phyloP scores from a whole-genome alignment of 1,140 invertebrate genomes.

The Drosophila ohnishii region DNA sequence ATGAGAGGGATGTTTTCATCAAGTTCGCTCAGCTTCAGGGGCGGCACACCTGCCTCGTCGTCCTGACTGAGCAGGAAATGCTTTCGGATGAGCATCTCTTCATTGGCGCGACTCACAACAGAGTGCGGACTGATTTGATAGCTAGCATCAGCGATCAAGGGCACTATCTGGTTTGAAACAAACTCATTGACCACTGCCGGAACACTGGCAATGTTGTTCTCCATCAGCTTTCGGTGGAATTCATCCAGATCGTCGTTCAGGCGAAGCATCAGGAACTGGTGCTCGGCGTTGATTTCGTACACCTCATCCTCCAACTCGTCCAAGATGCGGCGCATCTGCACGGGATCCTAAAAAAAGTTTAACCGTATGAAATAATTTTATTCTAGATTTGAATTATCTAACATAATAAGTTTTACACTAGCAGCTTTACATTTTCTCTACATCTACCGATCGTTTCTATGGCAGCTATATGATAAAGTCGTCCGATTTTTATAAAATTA shows the following conservation, averaged over 20 bases:
- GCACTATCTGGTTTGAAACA: constrained; percentile 67
- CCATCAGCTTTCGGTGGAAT: constrained; percentile 59
- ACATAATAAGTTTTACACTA: too few relatives aligned
- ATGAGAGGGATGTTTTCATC: constrained; percentile 62
- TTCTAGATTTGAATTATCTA: too few relatives aligned
- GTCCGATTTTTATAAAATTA: too few relatives aligned
- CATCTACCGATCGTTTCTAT: too few relatives aligned
- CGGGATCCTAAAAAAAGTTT: constrained; percentile 56
- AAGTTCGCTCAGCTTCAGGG: constrained; percentile 62
- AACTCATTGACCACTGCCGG: constrained; percentile 55
- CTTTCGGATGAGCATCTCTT: constrained; percentile 77
- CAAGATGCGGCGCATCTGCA: constrained; percentile 75
- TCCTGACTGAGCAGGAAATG: constrained; percentile 68
- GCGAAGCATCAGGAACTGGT: constrained; percentile 66
- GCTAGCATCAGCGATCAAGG: constrained; percentile 59
- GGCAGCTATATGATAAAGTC: too few relatives aligned
- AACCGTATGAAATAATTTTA: too few relatives aligned
- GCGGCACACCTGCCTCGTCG: constrained; percentile 60
- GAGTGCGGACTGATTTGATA: constrained; percentile 57
- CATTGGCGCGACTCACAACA: constrained; percentile 61
- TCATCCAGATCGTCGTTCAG: constrained; percentile 61
- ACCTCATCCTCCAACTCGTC: constrained; percentile 77
- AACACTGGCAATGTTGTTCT: constrained; percentile 53
- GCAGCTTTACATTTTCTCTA: too few relatives aligned
- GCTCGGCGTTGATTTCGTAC: constrained; percentile 78